These are phyloP conservation scores for Nasonia longicornis DNA, from an alignment of 1,140 invertebrate genomes.

Conservation along the genomic window DNA sequence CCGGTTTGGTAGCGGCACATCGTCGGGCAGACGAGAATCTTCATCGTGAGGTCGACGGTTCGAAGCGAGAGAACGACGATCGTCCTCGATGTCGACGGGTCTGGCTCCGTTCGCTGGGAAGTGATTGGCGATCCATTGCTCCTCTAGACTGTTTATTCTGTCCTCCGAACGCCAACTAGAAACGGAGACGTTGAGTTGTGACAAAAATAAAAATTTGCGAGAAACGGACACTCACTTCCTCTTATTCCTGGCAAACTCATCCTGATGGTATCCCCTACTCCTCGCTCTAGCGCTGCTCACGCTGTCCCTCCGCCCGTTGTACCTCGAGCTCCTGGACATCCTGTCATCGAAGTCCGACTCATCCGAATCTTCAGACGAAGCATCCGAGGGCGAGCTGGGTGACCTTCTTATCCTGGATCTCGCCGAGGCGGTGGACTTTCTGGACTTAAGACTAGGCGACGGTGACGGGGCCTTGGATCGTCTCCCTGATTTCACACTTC, in stretches of 20 bases:
- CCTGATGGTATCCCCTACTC: conserved; percentile 21
- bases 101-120: conserved; percentile 49
- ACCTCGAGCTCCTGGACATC: conserved; percentile 66
- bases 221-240: conserved; percentile 7
- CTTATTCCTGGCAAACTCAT: conserved; percentile 31
- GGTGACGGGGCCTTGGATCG: conserved; percentile 76
- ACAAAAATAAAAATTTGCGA: neutral
- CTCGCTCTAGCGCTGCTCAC: neutral
- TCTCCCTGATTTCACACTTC: conserved; percentile 64
- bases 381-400: conserved; percentile 66
- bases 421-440: conserved; percentile 71
- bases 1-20: neutral
- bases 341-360: conserved; percentile 72
- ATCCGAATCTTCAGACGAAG: conserved; percentile 69
- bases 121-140: conserved; percentile 58
- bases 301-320: conserved; percentile 36
- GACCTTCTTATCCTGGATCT: conserved; percentile 61
- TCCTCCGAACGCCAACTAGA: conserved; percentile 61
- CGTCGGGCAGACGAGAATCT: conserved; percentile 43
- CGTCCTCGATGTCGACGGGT: conserved; percentile 52
- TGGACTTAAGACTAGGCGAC: conserved; percentile 76
- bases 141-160: conserved; percentile 55
- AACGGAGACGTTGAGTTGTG: neutral
- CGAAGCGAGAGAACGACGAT: conserved; percentile 45
- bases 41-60: conserved; percentile 55